phyloP scores from a whole-genome alignment of 2,888 invertebrate genomes.

The Holacanthella duospinosa region DNA sequence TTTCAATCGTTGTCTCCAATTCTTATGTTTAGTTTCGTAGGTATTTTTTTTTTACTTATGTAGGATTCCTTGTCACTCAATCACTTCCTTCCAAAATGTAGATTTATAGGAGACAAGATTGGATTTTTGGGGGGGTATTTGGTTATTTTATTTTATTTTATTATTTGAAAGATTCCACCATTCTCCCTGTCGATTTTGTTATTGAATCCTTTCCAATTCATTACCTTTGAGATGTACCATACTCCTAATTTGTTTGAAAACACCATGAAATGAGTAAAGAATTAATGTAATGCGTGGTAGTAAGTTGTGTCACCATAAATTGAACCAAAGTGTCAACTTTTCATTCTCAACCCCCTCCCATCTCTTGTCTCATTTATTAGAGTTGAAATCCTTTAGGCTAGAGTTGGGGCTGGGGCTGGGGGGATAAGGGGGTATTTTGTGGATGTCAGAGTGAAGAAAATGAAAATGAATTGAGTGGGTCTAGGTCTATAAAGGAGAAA shows the following conservation, averaged over 20 bases:
- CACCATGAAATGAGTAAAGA: not conserved
- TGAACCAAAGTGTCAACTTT: not conserved
- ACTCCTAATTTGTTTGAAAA: too few relatives aligned
- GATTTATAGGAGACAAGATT: not conserved
- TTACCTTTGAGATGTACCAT: too few relatives aligned
- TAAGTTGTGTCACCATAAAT: too few relatives aligned
- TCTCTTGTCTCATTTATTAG: constrained; percentile 1
- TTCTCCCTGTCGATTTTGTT: too few relatives aligned
- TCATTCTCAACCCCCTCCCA: too few relatives aligned
- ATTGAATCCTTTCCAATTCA: too few relatives aligned
- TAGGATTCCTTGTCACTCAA: not conserved
- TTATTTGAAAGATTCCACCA: too few relatives aligned
- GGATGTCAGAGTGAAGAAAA: not conserved
- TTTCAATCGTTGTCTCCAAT: too few relatives aligned
- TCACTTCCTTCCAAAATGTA: not conserved
- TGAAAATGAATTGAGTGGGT: not conserved
- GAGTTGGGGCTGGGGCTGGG: not conserved
- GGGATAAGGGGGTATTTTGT: too few relatives aligned
- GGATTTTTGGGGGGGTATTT: too few relatives aligned
- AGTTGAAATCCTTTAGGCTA: constrained; percentile 2
- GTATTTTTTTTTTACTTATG: not conserved
- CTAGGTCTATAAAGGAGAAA: not conserved
- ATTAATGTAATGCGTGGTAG: not conserved
- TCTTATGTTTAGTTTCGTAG: too few relatives aligned
- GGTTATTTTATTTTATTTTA: not conserved